Conservation (phyloP, 2,888 invertebrate species). For the Digitonthophagus gazella region DNA sequence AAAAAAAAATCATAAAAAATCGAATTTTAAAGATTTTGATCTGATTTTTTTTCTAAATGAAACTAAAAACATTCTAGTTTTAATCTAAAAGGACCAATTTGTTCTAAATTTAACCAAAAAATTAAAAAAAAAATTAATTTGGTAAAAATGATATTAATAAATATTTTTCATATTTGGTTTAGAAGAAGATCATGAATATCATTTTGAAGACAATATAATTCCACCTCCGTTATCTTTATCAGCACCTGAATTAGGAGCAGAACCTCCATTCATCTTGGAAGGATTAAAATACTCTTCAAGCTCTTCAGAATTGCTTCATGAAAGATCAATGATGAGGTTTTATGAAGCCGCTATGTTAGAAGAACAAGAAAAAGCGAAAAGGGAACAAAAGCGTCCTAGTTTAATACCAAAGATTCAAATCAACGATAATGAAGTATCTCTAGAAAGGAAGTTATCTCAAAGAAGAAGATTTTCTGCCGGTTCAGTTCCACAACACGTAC, state of each 20-base stretch:
- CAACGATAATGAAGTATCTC: slow-evolving; percentile 53
- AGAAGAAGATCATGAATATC: slow-evolving; percentile 56
- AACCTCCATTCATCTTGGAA: slow-evolving; percentile 54
- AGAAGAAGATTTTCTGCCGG: slow-evolving; percentile 55
- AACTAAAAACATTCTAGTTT: no score
- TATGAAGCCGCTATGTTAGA: slow-evolving; percentile 75
- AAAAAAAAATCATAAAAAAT: no score
- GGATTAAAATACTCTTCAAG: slow-evolving; percentile 71
- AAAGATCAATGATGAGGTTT: slow-evolving; percentile 78
- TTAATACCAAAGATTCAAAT: slow-evolving; percentile 52
- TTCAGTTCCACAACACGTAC: slow-evolving; percentile 42
- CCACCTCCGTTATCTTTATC: slow-evolving; percentile 81
- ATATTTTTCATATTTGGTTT: no score
- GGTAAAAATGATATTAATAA: not conserved
- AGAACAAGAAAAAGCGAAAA: slow-evolving; percentile 57
- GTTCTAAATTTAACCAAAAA: not conserved
- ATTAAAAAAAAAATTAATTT: not conserved
- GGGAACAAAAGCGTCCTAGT: slow-evolving; percentile 35
- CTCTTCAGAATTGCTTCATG: slow-evolving; percentile 79
- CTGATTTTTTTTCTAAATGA: no score
- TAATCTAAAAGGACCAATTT: no score
- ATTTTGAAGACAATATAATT: slow-evolving; percentile 65
- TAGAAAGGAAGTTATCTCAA: slow-evolving; percentile 53
- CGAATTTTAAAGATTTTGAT: no score
- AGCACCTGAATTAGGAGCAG: slow-evolving; percentile 72